phyloP scores from a whole-genome alignment of 1,140 invertebrate genomes.

The Drosophila tropicalis region DNA sequence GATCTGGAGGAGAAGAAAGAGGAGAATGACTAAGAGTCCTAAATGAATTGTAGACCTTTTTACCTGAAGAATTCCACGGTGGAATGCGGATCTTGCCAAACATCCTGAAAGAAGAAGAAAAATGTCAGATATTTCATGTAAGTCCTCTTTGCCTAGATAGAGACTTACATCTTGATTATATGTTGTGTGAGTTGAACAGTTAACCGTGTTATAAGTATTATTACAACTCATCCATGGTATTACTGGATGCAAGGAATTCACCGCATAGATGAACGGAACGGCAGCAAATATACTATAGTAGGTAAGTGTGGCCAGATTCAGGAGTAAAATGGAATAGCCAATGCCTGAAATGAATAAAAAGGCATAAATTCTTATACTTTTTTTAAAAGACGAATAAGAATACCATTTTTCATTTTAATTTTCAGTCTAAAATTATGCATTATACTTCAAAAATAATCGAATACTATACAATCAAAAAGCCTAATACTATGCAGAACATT shows the following conservation, averaged over 20 bases:
- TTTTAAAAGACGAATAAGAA: too few relatives aligned
- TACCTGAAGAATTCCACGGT: slow-evolving; percentile 76
- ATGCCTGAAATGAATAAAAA: slow-evolving; percentile 51
- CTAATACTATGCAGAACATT: too few relatives aligned
- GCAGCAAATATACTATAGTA: slow-evolving; percentile 73
- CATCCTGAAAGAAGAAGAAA: slow-evolving; percentile 18
- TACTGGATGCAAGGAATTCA: slow-evolving; percentile 53
- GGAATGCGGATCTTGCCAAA: slow-evolving; percentile 54
- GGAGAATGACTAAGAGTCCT: neutral
- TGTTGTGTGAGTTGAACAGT: slow-evolving; percentile 65
- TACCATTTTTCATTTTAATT: too few relatives aligned
- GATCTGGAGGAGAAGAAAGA: slow-evolving; percentile 30
- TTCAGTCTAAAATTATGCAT: too few relatives aligned
- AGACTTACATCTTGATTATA: slow-evolving; percentile 60
- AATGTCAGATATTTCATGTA: neutral
- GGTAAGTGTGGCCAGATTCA: slow-evolving; percentile 70
- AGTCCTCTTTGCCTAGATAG: neutral
- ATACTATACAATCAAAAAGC: too few relatives aligned
- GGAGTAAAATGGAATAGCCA: slow-evolving; percentile 71
- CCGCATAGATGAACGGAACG: slow-evolving; percentile 74
- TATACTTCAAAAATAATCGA: too few relatives aligned
- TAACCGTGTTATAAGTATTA: slow-evolving; percentile 69
- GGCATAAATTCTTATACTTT: too few relatives aligned
- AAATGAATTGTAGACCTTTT: neutral
- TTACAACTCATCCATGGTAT: slow-evolving; percentile 80